Percentiles rank a stretch among this genome's conserved stretches.
Evolutionary conservation across 1,140 invertebrate genomes (phyloP).

Genomic region (Arctopsyche grandis): DNA sequence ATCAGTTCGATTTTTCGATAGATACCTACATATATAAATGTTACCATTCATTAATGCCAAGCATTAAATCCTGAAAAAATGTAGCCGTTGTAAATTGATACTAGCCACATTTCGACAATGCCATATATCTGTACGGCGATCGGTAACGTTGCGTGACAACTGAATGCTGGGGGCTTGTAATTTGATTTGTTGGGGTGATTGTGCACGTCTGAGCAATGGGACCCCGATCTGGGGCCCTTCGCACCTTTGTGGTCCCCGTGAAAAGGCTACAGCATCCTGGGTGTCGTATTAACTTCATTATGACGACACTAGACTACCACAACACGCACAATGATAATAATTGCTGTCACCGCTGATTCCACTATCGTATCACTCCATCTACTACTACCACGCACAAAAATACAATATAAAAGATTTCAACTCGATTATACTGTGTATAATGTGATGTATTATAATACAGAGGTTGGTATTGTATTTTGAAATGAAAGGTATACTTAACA

Average conservation of each 20-base stretch:
- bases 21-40: no score
- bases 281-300: conserved; percentile 28
- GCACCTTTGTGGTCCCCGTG: conserved; percentile 1
- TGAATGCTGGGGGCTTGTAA: conserved; percentile 36
- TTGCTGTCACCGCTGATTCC: not conserved
- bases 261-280: conserved; percentile 21
- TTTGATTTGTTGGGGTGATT: conserved; percentile 39
- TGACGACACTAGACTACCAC: not conserved
- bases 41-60: no score
- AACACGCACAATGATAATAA: conserved; percentile 1
- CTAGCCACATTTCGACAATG: not conserved
- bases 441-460: no score
- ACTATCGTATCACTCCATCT: not conserved
- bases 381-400: no score
- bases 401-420: no score
- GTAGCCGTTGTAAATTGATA: conserved; percentile 14
- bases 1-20: no score
- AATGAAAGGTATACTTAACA: no score
- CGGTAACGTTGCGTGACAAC: conserved; percentile 40
- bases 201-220: not conserved
- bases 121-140: not conserved
- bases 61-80: no score
- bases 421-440: no score
- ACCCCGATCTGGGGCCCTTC: not conserved
- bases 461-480: no score